Evolutionary conservation across 2,888 invertebrate genomes (phyloP).

Genomic region (Pristionchus entomophagus): DNA sequence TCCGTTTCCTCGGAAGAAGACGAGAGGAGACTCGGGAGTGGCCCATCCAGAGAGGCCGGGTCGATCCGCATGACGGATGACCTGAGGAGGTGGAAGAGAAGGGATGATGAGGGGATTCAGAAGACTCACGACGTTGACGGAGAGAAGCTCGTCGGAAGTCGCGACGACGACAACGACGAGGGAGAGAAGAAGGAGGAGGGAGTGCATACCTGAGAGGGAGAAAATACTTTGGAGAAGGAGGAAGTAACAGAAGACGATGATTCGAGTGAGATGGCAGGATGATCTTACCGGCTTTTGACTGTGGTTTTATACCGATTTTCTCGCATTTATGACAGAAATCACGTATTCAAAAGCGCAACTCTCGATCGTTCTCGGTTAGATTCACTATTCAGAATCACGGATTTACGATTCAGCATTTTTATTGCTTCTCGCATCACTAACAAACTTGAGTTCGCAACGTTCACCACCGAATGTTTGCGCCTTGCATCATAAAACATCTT

Average conservation of each 20-base stretch:
- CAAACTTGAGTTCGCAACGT: neutral
- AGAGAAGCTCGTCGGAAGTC: constrained; percentile 32
- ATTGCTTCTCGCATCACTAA: neutral
- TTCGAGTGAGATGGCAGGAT: neutral
- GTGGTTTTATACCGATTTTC: neutral
- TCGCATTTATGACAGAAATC: neutral
- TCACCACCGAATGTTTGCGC: too few species aligned
- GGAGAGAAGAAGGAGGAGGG: neutral
- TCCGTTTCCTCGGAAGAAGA: constrained; percentile 33
- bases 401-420: neutral
- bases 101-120: neutral
- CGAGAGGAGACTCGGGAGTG: neutral
- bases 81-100: neutral
- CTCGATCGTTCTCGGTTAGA: neutral
- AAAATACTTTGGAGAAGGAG: neutral
- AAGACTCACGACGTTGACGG: constrained; percentile 2
- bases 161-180: neutral
- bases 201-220: neutral
- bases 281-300: too few species aligned
- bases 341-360: neutral
- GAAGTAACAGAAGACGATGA: neutral
- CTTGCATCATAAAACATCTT: too few species aligned
- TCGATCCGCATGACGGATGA: constrained; percentile 38
- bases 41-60: neutral
- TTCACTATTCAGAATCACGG: neutral